Evolutionary conservation across 1,140 invertebrate species (phyloP).

Genomic region (Cyrtorhinus lividipennis): DNA sequence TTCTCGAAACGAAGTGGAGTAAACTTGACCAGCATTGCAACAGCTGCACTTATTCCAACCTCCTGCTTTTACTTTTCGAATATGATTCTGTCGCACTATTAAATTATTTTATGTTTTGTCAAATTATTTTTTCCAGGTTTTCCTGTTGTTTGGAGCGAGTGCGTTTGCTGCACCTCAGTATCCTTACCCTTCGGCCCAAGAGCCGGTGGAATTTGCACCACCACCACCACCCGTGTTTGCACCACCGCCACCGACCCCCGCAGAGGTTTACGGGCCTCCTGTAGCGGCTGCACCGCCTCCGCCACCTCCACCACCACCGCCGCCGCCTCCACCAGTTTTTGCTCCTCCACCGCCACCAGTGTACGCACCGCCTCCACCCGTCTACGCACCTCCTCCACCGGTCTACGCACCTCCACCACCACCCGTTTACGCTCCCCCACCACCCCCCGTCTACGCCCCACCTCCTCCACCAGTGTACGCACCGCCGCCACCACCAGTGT

Average conservation of each 20-base stretch:
- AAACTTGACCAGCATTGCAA: too few relatives aligned
- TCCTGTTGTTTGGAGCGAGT: background rate
- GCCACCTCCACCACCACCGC: background rate
- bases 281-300: background rate
- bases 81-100: too few relatives aligned
- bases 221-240: background rate
- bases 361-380: background rate
- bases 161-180: background rate
- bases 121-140: background rate
- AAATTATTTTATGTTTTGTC: too few relatives aligned
- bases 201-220: background rate
- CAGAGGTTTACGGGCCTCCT: background rate
- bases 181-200: background rate
- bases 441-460: background rate
- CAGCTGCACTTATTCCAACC: too few relatives aligned
- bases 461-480: constrained; percentile 6
- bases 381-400: background rate
- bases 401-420: background rate
- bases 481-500: background rate
- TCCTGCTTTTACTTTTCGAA: too few relatives aligned
- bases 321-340: background rate
- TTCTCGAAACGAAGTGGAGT: too few relatives aligned
- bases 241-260: background rate
- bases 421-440: background rate
- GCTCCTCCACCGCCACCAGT: background rate